Evolutionary conservation across 2,888 invertebrate genomes (phyloP).

Genomic region (Mantis religiosa): DNA sequence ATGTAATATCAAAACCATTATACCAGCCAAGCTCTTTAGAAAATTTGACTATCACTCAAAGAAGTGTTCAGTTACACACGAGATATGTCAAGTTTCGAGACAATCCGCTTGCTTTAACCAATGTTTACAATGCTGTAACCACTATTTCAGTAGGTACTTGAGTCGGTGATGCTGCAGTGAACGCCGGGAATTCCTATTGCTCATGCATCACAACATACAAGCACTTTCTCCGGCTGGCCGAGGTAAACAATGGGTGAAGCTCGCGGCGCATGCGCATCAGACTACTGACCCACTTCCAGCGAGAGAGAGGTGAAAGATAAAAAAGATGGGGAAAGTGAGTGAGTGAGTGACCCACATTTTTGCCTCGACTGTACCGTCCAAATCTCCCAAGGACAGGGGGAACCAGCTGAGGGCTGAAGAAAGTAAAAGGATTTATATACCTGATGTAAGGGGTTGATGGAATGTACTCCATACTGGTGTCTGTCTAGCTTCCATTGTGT

Average conservation of each 20-base stretch:
- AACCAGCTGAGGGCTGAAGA: not conserved
- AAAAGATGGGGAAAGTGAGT: not conserved
- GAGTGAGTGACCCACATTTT: not conserved
- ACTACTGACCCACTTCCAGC: not conserved
- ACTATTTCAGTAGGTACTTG: too few relatives aligned
- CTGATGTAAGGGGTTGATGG: not conserved
- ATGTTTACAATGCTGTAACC: too few relatives aligned
- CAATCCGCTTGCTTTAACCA: too few relatives aligned
- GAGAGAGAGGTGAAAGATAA: not conserved
- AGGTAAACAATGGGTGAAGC: not conserved
- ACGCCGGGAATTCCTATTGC: not conserved
- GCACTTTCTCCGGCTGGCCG: not conserved
- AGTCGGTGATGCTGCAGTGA: not conserved
- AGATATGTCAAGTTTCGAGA: too few relatives aligned
- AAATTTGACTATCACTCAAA: too few relatives aligned
- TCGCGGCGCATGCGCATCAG: too few relatives aligned
- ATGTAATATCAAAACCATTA: too few relatives aligned
- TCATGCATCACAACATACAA: not conserved
- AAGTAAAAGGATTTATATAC: not conserved
- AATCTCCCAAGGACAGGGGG: not conserved
- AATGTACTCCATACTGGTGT: not conserved
- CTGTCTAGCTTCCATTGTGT: not conserved
- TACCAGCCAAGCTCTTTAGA: too few relatives aligned
- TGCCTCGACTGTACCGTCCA: not conserved
- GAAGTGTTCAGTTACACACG: too few relatives aligned